A percentile compares a stretch with the other conserved stretches of the same genome.
Evolutionary conservation across 2,888 invertebrate species (phyloP).

Genomic region (Rosalia funebris): DNA sequence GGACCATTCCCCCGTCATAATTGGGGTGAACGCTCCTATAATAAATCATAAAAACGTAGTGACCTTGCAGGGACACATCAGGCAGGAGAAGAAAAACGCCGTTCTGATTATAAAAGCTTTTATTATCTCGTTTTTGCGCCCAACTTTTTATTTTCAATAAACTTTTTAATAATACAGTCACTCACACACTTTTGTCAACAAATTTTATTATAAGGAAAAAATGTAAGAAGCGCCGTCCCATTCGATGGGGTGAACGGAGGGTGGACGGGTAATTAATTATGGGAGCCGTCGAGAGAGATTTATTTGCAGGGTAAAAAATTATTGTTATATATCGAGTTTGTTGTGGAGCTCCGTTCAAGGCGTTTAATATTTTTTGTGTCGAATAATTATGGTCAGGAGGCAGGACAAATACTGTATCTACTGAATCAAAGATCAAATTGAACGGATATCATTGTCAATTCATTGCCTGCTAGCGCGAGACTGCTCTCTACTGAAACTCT

Average conservation of each 20-base stretch:
- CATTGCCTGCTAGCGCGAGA: too few relatives aligned
- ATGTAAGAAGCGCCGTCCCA: background rate
- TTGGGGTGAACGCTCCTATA: constrained; percentile 45
- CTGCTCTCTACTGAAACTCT: too few relatives aligned
- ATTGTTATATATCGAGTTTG: too few relatives aligned
- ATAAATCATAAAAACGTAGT: constrained; percentile 38
- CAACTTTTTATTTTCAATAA: background rate
- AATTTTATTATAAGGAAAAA: background rate
- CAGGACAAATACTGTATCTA: too few relatives aligned
- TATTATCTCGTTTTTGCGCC: constrained; percentile 6
- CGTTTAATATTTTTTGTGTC: too few relatives aligned
- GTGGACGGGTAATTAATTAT: background rate
- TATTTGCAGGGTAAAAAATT: background rate
- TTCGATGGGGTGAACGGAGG: background rate
- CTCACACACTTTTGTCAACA: background rate
- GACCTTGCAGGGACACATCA: constrained; percentile 39
- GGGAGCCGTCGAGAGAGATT: background rate
- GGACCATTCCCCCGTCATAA: constrained; percentile 27
- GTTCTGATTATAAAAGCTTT: constrained; percentile 14
- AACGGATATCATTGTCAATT: too few relatives aligned
- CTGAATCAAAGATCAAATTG: too few relatives aligned
- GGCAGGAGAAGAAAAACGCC: constrained; percentile 13
- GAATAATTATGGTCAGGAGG: too few relatives aligned
- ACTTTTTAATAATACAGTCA: background rate
- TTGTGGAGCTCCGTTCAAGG: background rate